A percentile compares a stretch with the other conserved stretches of the same genome.
Evolutionary conservation across 1,140 invertebrate species (phyloP).

Genomic region (Mizuhopecten yessoensis): DNA sequence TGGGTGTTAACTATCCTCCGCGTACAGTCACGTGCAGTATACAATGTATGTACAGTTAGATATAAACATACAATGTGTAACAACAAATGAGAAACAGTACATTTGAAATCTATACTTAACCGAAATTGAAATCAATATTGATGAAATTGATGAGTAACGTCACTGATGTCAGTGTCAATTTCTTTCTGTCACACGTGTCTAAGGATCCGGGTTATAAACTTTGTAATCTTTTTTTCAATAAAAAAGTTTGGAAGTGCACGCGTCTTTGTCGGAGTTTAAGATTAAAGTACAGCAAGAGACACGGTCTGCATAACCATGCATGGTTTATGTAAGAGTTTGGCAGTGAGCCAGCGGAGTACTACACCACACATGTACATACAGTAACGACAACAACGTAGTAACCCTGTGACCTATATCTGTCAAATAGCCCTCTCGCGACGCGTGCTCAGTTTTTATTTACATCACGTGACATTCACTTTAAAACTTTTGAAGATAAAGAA

Average conservation of each 20-base stretch:
- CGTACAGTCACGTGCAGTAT: too few species aligned
- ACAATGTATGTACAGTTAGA: too few species aligned
- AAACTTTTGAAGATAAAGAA: neutral
- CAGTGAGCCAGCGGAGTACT: neutral
- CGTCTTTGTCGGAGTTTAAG: neutral
- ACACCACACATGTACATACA: neutral
- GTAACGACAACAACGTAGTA: slow-evolving; percentile 22
- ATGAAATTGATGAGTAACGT: neutral
- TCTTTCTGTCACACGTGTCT: neutral
- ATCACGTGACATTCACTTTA: slow-evolving; percentile 31
- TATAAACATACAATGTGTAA: too few species aligned
- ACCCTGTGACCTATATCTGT: neutral
- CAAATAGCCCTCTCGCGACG: neutral
- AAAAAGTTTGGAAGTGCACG: neutral
- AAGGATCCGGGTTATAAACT: neutral
- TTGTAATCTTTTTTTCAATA: neutral
- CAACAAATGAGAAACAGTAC: too few species aligned
- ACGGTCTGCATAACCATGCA: slow-evolving; percentile 13
- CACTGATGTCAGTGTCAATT: neutral
- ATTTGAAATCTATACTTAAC: too few species aligned
- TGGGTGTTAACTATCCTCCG: too few species aligned
- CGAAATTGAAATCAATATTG: neutral
- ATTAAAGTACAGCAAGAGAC: neutral
- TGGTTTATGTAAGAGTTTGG: slow-evolving; percentile 38
- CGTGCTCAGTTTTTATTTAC: slow-evolving; percentile 19